Evolutionary conservation across 2,797 vertebrate species (phyloP).

Genomic region (Malurus leucopterus): DNA sequence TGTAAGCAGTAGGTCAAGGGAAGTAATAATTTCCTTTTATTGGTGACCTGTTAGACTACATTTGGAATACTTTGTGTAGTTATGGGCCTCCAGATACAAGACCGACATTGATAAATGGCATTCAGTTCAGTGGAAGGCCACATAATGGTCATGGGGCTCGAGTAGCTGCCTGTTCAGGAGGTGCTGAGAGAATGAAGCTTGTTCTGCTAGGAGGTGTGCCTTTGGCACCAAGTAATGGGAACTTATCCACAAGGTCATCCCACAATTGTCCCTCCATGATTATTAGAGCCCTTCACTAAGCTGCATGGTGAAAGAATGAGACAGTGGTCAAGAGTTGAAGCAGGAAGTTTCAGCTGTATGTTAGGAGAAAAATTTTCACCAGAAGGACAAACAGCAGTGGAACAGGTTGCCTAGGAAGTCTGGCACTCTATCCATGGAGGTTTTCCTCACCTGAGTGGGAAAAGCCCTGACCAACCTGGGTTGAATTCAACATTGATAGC

Average conservation of each 20-base stretch:
- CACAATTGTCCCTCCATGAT: background rate
- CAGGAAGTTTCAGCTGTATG: background rate
- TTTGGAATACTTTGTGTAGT: background rate
- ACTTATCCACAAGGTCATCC: background rate
- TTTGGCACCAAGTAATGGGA: background rate
- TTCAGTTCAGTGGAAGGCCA: background rate
- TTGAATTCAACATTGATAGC: background rate
- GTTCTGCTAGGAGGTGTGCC: background rate
- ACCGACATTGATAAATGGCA: background rate
- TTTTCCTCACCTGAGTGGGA: background rate
- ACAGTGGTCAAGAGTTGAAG: background rate
- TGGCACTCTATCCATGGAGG: background rate
- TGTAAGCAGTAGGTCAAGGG: background rate
- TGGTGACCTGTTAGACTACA: background rate
- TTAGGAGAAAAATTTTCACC: background rate
- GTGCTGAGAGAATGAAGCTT: background rate
- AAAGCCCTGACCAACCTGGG: background rate
- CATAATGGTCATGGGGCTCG: background rate
- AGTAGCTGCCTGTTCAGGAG: background rate
- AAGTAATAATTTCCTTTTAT: background rate
- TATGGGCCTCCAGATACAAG: background rate
- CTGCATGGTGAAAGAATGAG: background rate
- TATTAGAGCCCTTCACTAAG: background rate
- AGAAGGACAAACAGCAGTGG: background rate
- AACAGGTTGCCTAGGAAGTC: background rate